These are phyloP conservation scores for Drosophila pachea DNA, from an alignment of 1,140 invertebrate genomes.

Conservation along the genomic window DNA sequence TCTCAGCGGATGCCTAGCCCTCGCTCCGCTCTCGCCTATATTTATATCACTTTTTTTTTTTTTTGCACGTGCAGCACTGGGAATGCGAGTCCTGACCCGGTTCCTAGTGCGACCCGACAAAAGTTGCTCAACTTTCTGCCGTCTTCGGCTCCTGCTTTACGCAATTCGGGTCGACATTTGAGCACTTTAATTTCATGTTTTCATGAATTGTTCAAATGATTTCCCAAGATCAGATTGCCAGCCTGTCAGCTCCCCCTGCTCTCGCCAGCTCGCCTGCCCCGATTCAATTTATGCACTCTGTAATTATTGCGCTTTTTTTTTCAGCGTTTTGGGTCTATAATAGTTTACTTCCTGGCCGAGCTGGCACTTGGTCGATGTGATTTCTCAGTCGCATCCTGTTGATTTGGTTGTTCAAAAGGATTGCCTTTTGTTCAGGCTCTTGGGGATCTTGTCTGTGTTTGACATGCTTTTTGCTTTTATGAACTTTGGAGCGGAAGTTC, in stretches of 20 bases:
- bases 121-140: conserved; percentile 78
- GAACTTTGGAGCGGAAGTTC: conserved; percentile 70
- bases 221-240: conserved; percentile 74
- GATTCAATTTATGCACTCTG: conserved; percentile 58
- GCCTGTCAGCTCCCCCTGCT: conserved; percentile 41
- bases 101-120: conserved; percentile 42
- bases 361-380: conserved; percentile 57
- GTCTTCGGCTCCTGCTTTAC: conserved; percentile 52
- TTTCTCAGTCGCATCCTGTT: conserved; percentile 77
- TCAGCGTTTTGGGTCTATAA: conserved; percentile 53
- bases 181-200: conserved; percentile 77
- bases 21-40: not conserved
- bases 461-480: conserved; percentile 73
- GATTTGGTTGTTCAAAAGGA: conserved; percentile 15
- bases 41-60: conserved; percentile 20
- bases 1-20: conserved; percentile 44
- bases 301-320: conserved; percentile 76
- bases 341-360: conserved; percentile 70
- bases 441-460: conserved; percentile 54
- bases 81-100: conserved; percentile 40
- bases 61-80: conserved; percentile 72
- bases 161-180: conserved; percentile 58
- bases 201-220: conserved; percentile 68
- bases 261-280: conserved; percentile 14
- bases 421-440: conserved; percentile 32